A percentile compares a stretch with the other conserved stretches of the same genome.
Conservation (phyloP, 2,797 vertebrate genomes). For the Enteromius viviparus region DNA sequence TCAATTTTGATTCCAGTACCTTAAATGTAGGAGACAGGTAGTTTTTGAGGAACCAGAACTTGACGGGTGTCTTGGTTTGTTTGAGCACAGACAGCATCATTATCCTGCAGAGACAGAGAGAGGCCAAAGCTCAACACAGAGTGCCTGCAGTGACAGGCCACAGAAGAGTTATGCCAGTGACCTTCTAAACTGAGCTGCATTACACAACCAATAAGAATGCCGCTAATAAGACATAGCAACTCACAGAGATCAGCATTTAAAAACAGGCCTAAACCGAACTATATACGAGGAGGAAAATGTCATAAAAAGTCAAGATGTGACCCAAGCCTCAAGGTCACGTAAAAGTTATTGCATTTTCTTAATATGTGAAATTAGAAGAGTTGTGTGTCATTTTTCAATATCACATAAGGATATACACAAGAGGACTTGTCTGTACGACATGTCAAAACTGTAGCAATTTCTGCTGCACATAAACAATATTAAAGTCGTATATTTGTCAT, state of each 20-base stretch:
- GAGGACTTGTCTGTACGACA: constrained; percentile 18
- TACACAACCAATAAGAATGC: constrained; percentile 38
- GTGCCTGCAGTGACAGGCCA: constrained; percentile 11
- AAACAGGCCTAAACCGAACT: background rate
- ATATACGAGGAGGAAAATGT: constrained; percentile 49
- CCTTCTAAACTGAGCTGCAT: constrained; percentile 48
- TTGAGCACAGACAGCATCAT: constrained; percentile 99
- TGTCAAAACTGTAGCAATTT: constrained; percentile 11
- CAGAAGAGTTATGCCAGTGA: constrained; percentile 38
- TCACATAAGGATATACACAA: constrained; percentile 16
- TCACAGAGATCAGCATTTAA: constrained; percentile 46
- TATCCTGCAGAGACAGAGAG: constrained; percentile 79
- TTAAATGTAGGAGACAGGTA: constrained; percentile 98
- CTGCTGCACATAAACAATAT: background rate
- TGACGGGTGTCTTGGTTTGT: constrained; percentile 94
- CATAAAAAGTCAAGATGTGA: constrained; percentile 25
- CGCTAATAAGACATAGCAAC: constrained; percentile 39
- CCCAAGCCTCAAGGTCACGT: background rate
- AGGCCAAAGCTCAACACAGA: constrained; percentile 10
- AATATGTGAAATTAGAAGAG: constrained; percentile 39
- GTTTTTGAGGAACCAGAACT: constrained; percentile 99
- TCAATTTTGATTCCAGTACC: constrained; percentile 70
- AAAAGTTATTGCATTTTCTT: constrained; percentile 27
- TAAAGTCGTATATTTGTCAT: constrained; percentile 14
- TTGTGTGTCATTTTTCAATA: constrained; percentile 33